Evolutionary conservation across 2,888 invertebrate genomes (phyloP), one percentile per base, ranked within the genome.

Genomic region (Pomacea canaliculata): DNA sequence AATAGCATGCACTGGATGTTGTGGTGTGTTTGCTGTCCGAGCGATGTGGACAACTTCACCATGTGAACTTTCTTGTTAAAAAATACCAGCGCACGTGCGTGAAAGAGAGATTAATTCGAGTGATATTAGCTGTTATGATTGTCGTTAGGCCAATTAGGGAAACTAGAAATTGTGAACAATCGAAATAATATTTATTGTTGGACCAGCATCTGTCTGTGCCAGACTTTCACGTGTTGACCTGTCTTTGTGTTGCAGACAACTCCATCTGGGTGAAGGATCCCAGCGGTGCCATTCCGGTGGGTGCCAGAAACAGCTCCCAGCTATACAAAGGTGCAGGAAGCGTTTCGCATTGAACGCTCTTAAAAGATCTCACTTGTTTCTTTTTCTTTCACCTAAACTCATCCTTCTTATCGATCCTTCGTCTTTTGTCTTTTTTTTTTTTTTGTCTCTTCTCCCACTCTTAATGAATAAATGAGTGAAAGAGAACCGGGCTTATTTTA

Each of bases 211-310:
- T 16, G 51, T 63, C 23, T 63, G 63, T 19, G n/a, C 10, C 63
- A 18, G 23, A 63, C 27, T 12, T 63, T 12, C 23, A 19, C 19
- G 63, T 19, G 27, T 10, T 12, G n/a, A 37, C 23, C 49, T 16
- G 8, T 65, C 4, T 66, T 56, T 73, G 73, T 69, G 74, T 74
- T 74, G 59, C 74, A 74, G 74, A 74, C 51, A 74, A 68, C 49
- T 74, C 74, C 23, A 59, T 74, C 49, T 74, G 74, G 74, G 67
- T 69, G 69, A 56, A 62, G 19, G 73, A 59, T 19, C 63, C 63
- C 48, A 59, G 60, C 48, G 23, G 59, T 18, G 69, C 68, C 12
- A 62, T 63, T n/a, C 51, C 65, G 19, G 63, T 65, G 13, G 27
- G 27, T 18, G 56, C 66, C 51, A 73, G 51, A 46, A 73, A 73